Evolutionary conservation across 2,888 invertebrate genomes (phyloP).

Genomic region (Steinernema carpocapsae): DNA sequence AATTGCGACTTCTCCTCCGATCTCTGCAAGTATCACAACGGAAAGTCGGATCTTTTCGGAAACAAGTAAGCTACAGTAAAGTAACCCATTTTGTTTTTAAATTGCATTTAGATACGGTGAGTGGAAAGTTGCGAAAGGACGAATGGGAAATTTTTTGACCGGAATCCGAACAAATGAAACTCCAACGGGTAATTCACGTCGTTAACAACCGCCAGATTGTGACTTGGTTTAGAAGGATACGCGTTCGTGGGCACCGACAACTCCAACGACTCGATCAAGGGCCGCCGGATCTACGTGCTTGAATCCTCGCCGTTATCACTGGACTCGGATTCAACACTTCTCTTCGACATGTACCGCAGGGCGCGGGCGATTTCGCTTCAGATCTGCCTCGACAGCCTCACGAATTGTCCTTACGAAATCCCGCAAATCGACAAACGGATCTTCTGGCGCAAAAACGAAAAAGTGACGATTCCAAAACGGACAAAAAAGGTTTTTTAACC

Average conservation of each 20-base stretch:
- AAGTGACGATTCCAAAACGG: constrained; percentile 49
- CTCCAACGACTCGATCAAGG: constrained; percentile 35
- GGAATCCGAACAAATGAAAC: constrained; percentile 12
- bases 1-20: constrained; percentile 51
- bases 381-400: constrained; percentile 56
- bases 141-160: constrained; percentile 37
- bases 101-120: constrained; percentile 44
- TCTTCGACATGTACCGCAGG: constrained; percentile 58
- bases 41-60: constrained; percentile 36
- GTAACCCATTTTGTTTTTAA: too few relatives aligned
- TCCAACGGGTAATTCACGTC: not conserved
- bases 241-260: constrained; percentile 58
- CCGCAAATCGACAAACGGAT: constrained; percentile 51
- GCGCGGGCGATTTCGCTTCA: constrained; percentile 61
- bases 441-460: constrained; percentile 54
- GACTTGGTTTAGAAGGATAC: constrained; percentile 47
- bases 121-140: constrained; percentile 41
- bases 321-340: constrained; percentile 50
- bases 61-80: constrained; percentile 33
- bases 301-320: constrained; percentile 54
- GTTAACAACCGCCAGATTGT: constrained; percentile 1
- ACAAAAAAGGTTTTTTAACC: constrained; percentile 44
- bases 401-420: constrained; percentile 55
- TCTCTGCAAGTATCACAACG: constrained; percentile 53
- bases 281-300: constrained; percentile 52